Percentiles rank a stretch among this genome's conserved stretches.
phyloP scores from a whole-genome alignment of 1,140 invertebrate genomes.

The Drosophila kikkawai region DNA sequence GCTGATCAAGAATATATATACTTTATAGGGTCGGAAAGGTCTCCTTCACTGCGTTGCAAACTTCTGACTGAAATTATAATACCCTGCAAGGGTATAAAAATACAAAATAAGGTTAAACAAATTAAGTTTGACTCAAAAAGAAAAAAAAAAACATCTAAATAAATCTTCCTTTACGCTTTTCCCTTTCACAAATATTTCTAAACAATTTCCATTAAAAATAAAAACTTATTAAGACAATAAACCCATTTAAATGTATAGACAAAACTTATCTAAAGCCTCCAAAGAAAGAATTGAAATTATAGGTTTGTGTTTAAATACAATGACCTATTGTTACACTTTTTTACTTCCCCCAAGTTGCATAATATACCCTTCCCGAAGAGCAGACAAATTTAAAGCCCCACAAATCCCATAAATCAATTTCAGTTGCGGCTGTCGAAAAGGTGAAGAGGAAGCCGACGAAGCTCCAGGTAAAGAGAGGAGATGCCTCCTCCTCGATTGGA shows the following conservation, averaged over 20 bases:
- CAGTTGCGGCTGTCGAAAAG: constrained; percentile 35
- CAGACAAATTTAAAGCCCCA: constrained; percentile 3
- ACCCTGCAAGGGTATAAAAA: too few species aligned
- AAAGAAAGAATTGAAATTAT: not conserved
- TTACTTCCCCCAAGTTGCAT: constrained; percentile 8
- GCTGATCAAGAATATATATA: too few species aligned
- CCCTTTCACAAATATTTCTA: not conserved
- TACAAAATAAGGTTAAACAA: too few species aligned
- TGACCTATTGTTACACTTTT: constrained; percentile 3
- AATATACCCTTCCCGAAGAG: constrained; percentile 15
- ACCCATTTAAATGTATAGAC: too few species aligned
- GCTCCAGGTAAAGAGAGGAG: constrained; percentile 15
- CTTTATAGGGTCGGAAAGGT: too few species aligned
- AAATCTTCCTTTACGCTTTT: not conserved
- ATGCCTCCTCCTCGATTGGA: constrained; percentile 17
- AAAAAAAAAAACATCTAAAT: not conserved
- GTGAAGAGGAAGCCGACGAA: constrained; percentile 36
- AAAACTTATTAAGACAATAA: not conserved
- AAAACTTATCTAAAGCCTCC: not conserved
- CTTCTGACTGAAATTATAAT: too few species aligned
- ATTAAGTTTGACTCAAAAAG: too few species aligned
- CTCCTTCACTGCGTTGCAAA: too few species aligned
- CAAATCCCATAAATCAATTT: constrained; percentile 67
- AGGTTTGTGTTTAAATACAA: not conserved
- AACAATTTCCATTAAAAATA: not conserved